A percentile compares a stretch with the other conserved stretches of the same genome.
phyloP scores from a whole-genome alignment of 2,888 invertebrate species.

The Apeira syringaria region DNA sequence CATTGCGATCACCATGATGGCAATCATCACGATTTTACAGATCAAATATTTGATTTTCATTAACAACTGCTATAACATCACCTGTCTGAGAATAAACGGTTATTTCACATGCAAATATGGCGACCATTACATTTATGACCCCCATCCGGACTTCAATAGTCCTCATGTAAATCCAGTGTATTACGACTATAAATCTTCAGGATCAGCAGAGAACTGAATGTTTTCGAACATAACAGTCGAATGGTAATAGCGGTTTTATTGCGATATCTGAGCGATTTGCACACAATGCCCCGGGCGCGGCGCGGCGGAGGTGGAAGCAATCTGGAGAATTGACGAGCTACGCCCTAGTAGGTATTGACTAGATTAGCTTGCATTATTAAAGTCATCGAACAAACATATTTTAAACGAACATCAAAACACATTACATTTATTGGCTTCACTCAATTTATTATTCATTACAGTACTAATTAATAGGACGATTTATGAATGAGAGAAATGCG shows the following conservation, averaged over 20 bases:
- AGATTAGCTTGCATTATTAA: constrained; percentile 1
- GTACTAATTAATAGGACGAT: no score
- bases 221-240: constrained; percentile 15
- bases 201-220: constrained; percentile 11
- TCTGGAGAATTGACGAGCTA: constrained; percentile 32
- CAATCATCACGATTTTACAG: no score
- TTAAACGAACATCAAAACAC: no score
- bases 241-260: constrained; percentile 26
- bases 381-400: no score
- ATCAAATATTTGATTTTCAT: no score
- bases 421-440: no score
- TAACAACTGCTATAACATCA: background rate
- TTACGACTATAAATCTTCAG: constrained; percentile 13
- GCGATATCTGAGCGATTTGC: constrained; percentile 35
- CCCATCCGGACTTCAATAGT: constrained; percentile 7
- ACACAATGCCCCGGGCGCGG: constrained; percentile 37
- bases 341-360: constrained; percentile 2
- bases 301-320: constrained; percentile 29
- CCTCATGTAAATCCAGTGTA: constrained; percentile 12
- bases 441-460: no score
- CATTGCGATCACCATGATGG: no score
- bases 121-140: constrained; percentile 12
- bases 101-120: constrained; percentile 9
- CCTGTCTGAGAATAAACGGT: background rate
- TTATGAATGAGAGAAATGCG: no score